Percentiles rank a stretch among this genome's conserved stretches.
Conservation (phyloP, 2,113 vertebrate genomes). For the Spea multiplicata region DNA sequence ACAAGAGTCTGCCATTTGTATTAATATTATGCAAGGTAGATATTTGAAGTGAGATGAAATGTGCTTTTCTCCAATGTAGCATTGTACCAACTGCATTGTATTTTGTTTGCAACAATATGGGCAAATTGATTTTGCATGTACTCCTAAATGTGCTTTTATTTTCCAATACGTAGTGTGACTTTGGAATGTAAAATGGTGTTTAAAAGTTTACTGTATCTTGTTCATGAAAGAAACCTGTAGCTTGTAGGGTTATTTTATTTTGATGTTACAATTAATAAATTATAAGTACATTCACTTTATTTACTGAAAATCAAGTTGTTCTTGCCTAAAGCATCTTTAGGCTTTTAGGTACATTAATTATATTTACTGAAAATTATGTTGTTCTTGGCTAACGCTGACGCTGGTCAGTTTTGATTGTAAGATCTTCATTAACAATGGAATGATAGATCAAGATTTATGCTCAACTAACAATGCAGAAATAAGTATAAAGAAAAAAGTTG, state of each 20-base stretch:
- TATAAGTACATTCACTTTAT: too few relatives aligned
- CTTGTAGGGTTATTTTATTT: background rate
- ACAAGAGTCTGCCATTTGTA: constrained; percentile 36
- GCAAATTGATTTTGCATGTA: constrained; percentile 29
- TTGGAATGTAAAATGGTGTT: background rate
- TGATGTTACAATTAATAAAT: background rate
- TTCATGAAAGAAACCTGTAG: background rate
- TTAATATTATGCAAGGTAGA: constrained; percentile 32
- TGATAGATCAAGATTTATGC: too few relatives aligned
- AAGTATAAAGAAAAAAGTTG: too few relatives aligned
- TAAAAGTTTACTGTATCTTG: background rate
- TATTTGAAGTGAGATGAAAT: constrained; percentile 43
- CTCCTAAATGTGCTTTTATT: constrained; percentile 32
- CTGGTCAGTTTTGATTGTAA: too few relatives aligned
- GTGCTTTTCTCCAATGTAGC: constrained; percentile 6
- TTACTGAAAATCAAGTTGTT: too few relatives aligned
- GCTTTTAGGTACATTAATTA: too few relatives aligned
- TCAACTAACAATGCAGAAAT: too few relatives aligned
- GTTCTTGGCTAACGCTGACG: too few relatives aligned
- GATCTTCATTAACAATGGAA: too few relatives aligned
- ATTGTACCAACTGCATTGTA: constrained; percentile 14
- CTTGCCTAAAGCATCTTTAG: too few relatives aligned
- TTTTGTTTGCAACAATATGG: constrained; percentile 32
- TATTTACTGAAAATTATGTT: too few relatives aligned
- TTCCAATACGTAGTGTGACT: background rate